Percentiles rank a stretch among this genome's conserved stretches.
Conservation (phyloP, 2,888 invertebrate genomes). For the Acanthosepion lycidas region DNA sequence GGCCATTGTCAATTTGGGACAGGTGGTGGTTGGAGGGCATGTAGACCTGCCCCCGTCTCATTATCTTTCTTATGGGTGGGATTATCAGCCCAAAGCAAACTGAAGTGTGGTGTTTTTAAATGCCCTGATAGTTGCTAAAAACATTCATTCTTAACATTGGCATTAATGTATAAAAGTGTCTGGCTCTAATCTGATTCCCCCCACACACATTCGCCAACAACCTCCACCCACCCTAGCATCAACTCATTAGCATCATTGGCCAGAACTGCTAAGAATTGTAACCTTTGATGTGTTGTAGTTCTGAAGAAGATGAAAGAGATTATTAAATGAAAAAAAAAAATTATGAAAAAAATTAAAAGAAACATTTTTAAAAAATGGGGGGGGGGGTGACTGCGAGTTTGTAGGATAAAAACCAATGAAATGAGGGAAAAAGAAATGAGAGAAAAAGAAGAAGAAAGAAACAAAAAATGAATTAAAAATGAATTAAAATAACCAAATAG, state of each 20-base stretch:
- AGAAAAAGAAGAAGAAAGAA: neutral
- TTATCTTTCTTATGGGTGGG: neutral
- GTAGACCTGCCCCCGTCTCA: neutral
- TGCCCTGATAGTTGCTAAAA: no score
- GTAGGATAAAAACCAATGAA: neutral
- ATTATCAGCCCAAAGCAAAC: neutral
- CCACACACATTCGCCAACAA: neutral
- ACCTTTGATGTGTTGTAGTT: neutral
- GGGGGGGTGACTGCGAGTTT: neutral
- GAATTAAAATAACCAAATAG: neutral
- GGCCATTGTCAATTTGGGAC: neutral
- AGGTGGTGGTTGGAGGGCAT: neutral
- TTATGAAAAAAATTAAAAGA: no score
- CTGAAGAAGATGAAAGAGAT: constrained; percentile 33
- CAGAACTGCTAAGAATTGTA: constrained; percentile 4
- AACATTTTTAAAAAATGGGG: no score
- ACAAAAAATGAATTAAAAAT: neutral
- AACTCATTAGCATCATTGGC: constrained; percentile 8
- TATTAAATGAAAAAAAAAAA: neutral
- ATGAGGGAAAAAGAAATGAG: neutral
- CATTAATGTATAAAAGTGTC: no score
- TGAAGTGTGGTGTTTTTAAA: neutral
- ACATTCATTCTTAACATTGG: no score
- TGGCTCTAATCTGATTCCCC: neutral
- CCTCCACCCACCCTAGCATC: neutral